These are phyloP conservation scores for Epinephelus lanceolatus DNA, from an alignment of 2,113 vertebrate species.

Conservation along the genomic window DNA sequence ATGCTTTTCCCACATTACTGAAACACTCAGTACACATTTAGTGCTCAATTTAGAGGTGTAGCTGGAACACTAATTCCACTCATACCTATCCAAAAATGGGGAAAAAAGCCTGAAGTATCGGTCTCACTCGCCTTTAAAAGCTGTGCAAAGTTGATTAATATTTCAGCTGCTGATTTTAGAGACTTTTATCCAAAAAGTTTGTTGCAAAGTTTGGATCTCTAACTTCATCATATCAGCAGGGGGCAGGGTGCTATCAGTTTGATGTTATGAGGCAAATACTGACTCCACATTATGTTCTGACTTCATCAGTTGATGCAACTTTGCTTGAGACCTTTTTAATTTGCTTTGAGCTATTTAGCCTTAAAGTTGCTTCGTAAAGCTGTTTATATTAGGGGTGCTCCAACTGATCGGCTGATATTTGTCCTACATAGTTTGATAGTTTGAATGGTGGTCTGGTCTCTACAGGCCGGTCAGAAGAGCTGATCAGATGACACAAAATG, in stretches of 20 bases:
- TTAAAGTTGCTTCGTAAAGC: not conserved
- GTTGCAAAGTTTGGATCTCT: not conserved
- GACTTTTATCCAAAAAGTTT: slow-evolving; percentile 1
- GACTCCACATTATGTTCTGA: not conserved
- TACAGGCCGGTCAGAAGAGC: too few relatives aligned
- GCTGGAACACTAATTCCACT: slow-evolving; percentile 13
- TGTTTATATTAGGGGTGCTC: not conserved
- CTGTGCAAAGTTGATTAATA: not conserved
- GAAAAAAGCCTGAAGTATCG: not conserved
- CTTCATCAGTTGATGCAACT: not conserved
- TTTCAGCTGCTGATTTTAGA: slow-evolving; percentile 5
- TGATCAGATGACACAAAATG: too few relatives aligned
- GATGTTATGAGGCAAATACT: not conserved
- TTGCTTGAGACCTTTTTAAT: too few relatives aligned
- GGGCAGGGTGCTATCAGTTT: not conserved
- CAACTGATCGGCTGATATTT: too few relatives aligned
- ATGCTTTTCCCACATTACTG: slow-evolving; percentile 38
- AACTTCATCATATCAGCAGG: not conserved
- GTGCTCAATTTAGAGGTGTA: slow-evolving; percentile 6
- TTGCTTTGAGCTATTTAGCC: too few relatives aligned
- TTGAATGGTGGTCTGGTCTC: too few relatives aligned
- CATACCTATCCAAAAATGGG: not conserved
- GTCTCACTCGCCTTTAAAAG: not conserved
- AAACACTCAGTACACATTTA: slow-evolving; percentile 7
- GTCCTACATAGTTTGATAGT: too few relatives aligned